These are phyloP conservation scores for Saccostrea glomerata DNA, from an alignment of 1,140 invertebrate species.

Conservation along the genomic window DNA sequence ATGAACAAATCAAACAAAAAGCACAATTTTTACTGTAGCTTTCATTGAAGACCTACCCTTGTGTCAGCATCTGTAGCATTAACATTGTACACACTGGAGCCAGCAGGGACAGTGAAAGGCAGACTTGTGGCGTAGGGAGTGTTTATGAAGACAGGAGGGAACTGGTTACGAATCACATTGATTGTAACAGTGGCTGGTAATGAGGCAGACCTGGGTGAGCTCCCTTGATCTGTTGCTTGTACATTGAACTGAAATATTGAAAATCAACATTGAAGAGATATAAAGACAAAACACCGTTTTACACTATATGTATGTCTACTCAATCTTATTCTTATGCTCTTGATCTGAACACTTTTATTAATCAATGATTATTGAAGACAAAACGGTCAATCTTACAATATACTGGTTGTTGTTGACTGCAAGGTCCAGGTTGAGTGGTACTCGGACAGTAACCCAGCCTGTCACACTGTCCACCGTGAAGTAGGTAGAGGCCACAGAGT, in stretches of 20 bases:
- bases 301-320: too few species aligned
- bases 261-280: neutral
- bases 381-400: conserved; percentile 43
- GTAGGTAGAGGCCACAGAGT: conserved; percentile 39
- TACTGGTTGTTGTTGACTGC: conserved; percentile 46
- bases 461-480: conserved; percentile 44
- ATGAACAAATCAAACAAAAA: neutral
- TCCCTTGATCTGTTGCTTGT: conserved; percentile 59
- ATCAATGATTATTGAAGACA: neutral
- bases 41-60: conserved; percentile 78
- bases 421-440: conserved; percentile 60
- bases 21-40: neutral
- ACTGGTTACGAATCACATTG: conserved; percentile 76
- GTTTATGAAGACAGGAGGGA: conserved; percentile 87
- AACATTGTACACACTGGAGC: conserved; percentile 50
- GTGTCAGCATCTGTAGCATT: conserved; percentile 89
- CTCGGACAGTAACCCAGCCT: conserved; percentile 57
- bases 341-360: too few species aligned
- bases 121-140: conserved; percentile 58
- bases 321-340: neutral
- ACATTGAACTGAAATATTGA: conserved; percentile 56
- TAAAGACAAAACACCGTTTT: too few species aligned
- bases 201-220: conserved; percentile 34
- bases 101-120: conserved; percentile 57
- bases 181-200: conserved; percentile 67